A percentile compares a stretch with the other conserved stretches of the same genome.
Conservation (phyloP, 2,113 vertebrate species). For the Amblyopsis rosae region DNA sequence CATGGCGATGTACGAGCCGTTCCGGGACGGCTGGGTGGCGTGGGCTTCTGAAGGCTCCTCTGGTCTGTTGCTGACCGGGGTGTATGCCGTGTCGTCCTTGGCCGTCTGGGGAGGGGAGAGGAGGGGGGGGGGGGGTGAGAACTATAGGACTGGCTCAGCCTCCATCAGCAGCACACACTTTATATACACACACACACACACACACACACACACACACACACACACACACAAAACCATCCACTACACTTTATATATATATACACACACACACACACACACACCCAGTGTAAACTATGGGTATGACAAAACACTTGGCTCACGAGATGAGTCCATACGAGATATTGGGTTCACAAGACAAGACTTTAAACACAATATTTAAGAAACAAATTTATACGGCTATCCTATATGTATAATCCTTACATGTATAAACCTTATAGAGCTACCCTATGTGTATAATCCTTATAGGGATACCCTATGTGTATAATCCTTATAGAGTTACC, state of each 20-base stretch:
- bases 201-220: conserved; percentile 14
- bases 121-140: neutral
- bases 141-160: neutral
- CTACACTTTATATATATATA: too few species aligned
- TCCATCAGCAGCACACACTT: neutral
- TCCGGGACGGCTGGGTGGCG: conserved; percentile 67
- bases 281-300: conserved; percentile 12
- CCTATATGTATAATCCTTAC: too few species aligned
- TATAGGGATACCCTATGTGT: too few species aligned
- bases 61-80: conserved; percentile 77
- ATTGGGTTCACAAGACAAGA: too few species aligned
- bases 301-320: neutral
- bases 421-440: too few species aligned
- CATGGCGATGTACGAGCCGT: conserved; percentile 82
- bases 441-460: too few species aligned
- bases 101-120: conserved; percentile 60
- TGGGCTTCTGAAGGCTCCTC: conserved; percentile 70
- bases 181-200: neutral
- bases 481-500: too few species aligned
- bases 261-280: conserved; percentile 17
- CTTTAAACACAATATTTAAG: too few species aligned
- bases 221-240: neutral
- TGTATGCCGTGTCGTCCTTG: conserved; percentile 80
- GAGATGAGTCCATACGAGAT: too few species aligned
- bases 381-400: too few species aligned